Conservation (phyloP, 2,113 vertebrate genomes). For the Osmerus eperlanus region DNA sequence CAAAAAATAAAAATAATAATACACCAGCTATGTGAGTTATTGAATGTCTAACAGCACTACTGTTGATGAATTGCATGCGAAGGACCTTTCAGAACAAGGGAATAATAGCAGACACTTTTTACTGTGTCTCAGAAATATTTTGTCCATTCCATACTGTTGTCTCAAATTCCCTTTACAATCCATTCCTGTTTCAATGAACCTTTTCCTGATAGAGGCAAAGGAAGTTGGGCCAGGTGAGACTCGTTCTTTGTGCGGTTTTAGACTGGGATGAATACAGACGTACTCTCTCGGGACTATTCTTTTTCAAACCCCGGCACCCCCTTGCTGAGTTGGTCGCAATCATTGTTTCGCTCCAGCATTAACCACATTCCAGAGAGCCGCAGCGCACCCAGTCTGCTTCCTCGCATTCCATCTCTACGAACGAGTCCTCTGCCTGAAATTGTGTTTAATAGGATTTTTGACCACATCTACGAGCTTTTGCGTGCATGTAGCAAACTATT, state of each 20-base stretch:
- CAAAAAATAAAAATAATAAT: too few species aligned
- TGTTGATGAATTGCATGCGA: too few species aligned
- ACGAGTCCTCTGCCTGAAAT: constrained; percentile 71
- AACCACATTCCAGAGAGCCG: constrained; percentile 89
- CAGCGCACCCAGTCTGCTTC: constrained; percentile 82
- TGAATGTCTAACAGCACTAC: too few species aligned
- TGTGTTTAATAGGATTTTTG: constrained; percentile 20
- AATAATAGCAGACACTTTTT: too few species aligned
- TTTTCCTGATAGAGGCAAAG: constrained; percentile 24
- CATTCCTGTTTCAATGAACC: constrained; percentile 23
- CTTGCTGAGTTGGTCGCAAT: constrained; percentile 78
- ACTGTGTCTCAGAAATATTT: background rate
- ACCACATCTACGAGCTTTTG: too few species aligned
- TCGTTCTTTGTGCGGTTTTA: constrained; percentile 56
- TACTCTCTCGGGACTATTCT: constrained; percentile 62
- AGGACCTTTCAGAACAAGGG: too few species aligned
- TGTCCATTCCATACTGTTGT: background rate
- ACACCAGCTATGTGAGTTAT: too few species aligned
- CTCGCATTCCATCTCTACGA: constrained; percentile 85
- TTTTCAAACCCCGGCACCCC: constrained; percentile 67
- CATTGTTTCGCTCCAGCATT: constrained; percentile 84
- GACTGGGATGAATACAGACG: constrained; percentile 62
- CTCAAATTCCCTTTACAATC: background rate
- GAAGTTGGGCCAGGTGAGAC: constrained; percentile 61
- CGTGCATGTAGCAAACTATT: background rate